Base-by-base conservation (phyloP, 2,888 invertebrate genomes). In the Digitonthophagus gazella region DNA sequence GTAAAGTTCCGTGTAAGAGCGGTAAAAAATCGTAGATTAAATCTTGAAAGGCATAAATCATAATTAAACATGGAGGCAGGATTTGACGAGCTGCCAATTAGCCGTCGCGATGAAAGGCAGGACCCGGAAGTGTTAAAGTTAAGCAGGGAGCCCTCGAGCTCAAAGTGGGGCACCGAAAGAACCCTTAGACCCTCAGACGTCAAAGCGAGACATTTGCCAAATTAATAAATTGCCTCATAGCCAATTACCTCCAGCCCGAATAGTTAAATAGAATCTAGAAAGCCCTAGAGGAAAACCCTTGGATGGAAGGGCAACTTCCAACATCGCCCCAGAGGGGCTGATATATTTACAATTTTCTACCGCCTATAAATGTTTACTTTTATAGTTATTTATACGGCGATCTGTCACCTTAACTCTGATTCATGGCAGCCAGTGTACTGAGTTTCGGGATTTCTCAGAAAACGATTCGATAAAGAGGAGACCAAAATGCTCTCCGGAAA, bases 281-380 rank as follows among this genome's bases (percentile, higher is more conserved):
- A 61, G 14, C 61, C 18, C 61, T 19, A 2, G 61, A 61, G 61
- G 20, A n/a, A 19, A 61, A 16, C 61, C 61, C 61, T 61, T 20
- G n/a, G 61, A n/a, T 61, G n/a, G 57, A 16, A 6, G 14, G 61
- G 5, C 61, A 61, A 44, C 28, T 44, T 44, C 28, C 28, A 11
- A 44, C 28, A 44, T 44, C 11, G 18, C 14, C 61, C 15, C 61
- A 15, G 61, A 15, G 19, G 15, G 18, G 8, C 18, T n/a, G 61
- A 61, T 18, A 3, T 61, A 61, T 61, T 61, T 61, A 61, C 14
- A 61, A 61, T 20, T 19, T 61, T 61, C 61, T 20, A 19, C 28
- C 15, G 15, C 58, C 58, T 66, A 22, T 66, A 66, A 67, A 67
- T 67, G 56, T 61, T 58, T 67, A 58, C 28, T 19, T 22, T 58